phyloP scores from a whole-genome alignment of 2,113 vertebrate genomes.

The Crocuta crocuta region DNA sequence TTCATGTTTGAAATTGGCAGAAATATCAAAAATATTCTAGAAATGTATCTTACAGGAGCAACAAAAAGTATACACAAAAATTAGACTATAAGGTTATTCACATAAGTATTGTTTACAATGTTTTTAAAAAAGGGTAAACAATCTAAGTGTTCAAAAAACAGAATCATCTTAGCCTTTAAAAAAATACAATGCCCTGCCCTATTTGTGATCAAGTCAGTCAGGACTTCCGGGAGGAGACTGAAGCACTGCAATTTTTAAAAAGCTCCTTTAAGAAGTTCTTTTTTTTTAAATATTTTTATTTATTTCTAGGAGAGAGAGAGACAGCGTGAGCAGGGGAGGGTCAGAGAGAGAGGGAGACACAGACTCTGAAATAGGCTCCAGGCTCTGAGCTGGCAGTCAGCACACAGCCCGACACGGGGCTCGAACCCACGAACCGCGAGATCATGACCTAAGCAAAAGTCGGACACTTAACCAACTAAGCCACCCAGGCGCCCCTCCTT shows the following conservation, averaged over 20 bases:
- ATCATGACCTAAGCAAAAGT: too few relatives aligned
- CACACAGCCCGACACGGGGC: too few relatives aligned
- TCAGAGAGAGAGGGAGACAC: too few relatives aligned
- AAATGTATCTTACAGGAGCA: not conserved
- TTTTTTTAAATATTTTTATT: too few relatives aligned
- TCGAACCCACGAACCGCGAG: too few relatives aligned
- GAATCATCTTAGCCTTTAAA: not conserved
- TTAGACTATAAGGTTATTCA: not conserved
- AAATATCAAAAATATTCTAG: not conserved
- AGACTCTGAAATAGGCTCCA: too few relatives aligned
- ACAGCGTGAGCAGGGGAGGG: too few relatives aligned
- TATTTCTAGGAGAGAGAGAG: too few relatives aligned
- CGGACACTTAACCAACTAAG: too few relatives aligned
- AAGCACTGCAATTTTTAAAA: not conserved
- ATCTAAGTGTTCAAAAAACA: not conserved
- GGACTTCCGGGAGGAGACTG: not conserved
- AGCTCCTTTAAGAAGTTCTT: not conserved
- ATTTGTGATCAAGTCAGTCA: not conserved
- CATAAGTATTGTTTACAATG: not conserved
- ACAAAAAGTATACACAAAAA: slow-evolving; percentile 12
- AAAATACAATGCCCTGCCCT: not conserved
- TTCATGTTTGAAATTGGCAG: not conserved
- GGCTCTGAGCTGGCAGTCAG: too few relatives aligned
- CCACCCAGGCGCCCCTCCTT: too few relatives aligned
- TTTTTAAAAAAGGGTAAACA: not conserved